These are phyloP conservation scores for Leptopterna dolabrata DNA, from an alignment of 2,888 invertebrate species.

Conservation along the genomic window DNA sequence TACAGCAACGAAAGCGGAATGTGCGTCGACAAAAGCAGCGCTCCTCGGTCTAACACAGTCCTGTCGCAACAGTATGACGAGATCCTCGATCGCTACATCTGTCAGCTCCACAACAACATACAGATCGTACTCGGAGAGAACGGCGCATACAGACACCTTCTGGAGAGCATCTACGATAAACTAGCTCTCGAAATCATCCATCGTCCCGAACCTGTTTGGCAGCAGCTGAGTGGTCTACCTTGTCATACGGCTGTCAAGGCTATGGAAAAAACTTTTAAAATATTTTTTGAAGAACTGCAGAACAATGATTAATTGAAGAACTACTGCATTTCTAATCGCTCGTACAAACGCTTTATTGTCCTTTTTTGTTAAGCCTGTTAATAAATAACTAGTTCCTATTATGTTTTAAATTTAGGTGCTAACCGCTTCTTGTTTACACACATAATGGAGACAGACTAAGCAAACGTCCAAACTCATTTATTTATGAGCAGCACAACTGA, in stretches of 20 bases:
- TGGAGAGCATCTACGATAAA: slow-evolving; percentile 28
- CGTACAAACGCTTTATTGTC: no score
- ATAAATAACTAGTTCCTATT: not conserved
- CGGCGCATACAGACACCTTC: not conserved
- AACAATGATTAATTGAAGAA: not conserved
- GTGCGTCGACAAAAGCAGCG: not conserved
- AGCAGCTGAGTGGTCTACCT: not conserved
- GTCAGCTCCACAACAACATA: slow-evolving; percentile 40
- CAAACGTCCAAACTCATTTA: not conserved
- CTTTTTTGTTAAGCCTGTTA: no score
- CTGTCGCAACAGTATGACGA: slow-evolving; percentile 24
- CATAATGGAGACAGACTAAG: no score
- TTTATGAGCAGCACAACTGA: no score
- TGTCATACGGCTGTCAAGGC: not conserved
- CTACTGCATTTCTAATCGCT: not conserved
- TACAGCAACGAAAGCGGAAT: slow-evolving; percentile 3
- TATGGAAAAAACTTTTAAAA: slow-evolving; percentile 8
- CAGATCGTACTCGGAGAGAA: slow-evolving; percentile 29
- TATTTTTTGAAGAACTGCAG: not conserved
- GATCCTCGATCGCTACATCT: slow-evolving; percentile 33
- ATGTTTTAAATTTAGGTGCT: no score
- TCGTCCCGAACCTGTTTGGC: not conserved
- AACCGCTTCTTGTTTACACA: no score
- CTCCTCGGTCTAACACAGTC: not conserved
- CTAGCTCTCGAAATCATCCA: not conserved